Conservation (phyloP, 1,140 invertebrate genomes). For the Cepaea nemoralis region DNA sequence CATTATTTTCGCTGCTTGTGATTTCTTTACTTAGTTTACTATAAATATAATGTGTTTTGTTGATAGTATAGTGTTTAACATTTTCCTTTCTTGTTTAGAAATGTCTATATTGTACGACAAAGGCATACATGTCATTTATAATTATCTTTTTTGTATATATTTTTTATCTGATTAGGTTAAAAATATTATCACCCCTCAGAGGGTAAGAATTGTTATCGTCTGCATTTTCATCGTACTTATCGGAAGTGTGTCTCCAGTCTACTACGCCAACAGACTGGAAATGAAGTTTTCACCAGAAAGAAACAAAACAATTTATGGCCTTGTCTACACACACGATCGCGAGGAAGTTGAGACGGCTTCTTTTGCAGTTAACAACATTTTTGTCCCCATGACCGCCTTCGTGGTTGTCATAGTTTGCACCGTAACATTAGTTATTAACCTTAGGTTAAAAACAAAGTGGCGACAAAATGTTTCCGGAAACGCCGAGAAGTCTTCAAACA, state of each 20-base stretch:
- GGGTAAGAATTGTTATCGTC: neutral
- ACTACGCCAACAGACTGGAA: constrained; percentile 7
- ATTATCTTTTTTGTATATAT: neutral
- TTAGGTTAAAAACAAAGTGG: constrained; percentile 7
- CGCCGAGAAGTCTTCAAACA: neutral
- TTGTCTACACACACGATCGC: constrained; percentile 3
- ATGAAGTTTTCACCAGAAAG: neutral
- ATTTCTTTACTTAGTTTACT: neutral
- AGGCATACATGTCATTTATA: neutral
- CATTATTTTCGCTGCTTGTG: neutral
- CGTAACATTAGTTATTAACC: neutral
- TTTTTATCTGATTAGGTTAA: neutral
- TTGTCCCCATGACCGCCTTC: neutral
- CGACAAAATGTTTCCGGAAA: neutral
- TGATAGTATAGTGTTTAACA: neutral
- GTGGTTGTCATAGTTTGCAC: neutral
- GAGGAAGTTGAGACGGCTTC: neutral
- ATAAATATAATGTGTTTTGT: neutral
- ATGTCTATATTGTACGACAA: neutral
- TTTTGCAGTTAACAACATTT: constrained; percentile 11
- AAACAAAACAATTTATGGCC: neutral
- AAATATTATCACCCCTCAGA: neutral
- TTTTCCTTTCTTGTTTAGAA: neutral
- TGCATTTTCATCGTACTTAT: neutral
- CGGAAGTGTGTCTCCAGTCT: neutral